These are phyloP conservation scores for Orthosia cruda DNA, from an alignment of 2,888 invertebrate genomes.

Conservation along the genomic window DNA sequence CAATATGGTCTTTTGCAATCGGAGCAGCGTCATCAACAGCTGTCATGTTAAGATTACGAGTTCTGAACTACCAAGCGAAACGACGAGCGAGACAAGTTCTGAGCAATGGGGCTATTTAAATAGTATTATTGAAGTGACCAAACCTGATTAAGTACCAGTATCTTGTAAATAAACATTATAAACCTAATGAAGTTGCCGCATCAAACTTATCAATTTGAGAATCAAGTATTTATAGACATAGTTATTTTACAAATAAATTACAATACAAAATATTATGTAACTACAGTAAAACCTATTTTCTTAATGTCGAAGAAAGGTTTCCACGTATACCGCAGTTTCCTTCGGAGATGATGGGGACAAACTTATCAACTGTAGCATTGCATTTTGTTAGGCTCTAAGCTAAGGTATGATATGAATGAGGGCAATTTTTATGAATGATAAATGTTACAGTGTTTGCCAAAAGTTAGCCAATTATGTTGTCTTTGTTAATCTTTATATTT, in stretches of 20 bases:
- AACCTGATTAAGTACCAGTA: neutral
- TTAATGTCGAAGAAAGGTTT: too few species aligned
- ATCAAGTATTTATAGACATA: too few species aligned
- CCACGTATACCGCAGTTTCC: too few species aligned
- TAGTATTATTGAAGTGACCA: neutral
- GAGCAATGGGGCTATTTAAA: slow-evolving; percentile 91
- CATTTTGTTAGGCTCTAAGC: too few species aligned
- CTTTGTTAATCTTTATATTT: too few species aligned
- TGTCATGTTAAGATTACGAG: slow-evolving; percentile 93
- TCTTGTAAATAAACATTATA: slow-evolving; percentile 20
- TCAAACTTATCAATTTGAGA: too few species aligned
- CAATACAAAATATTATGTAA: too few species aligned
- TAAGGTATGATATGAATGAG: slow-evolving; percentile 4
- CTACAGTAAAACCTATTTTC: too few species aligned
- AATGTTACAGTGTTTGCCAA: slow-evolving; percentile 21
- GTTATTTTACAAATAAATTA: too few species aligned
- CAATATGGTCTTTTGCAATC: slow-evolving; percentile 93
- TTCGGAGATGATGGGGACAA: too few species aligned
- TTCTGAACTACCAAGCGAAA: slow-evolving; percentile 93
- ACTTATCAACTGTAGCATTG: too few species aligned
- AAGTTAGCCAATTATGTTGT: neutral
- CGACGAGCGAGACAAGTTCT: slow-evolving; percentile 94
- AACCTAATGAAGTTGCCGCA: too few species aligned
- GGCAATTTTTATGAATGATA: neutral
- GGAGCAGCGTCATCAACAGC: slow-evolving; percentile 93